Evolutionary conservation across 2,888 invertebrate genomes (phyloP), one percentile per base, ranked within the genome.

Genomic region (Anorthoa munda): DNA sequence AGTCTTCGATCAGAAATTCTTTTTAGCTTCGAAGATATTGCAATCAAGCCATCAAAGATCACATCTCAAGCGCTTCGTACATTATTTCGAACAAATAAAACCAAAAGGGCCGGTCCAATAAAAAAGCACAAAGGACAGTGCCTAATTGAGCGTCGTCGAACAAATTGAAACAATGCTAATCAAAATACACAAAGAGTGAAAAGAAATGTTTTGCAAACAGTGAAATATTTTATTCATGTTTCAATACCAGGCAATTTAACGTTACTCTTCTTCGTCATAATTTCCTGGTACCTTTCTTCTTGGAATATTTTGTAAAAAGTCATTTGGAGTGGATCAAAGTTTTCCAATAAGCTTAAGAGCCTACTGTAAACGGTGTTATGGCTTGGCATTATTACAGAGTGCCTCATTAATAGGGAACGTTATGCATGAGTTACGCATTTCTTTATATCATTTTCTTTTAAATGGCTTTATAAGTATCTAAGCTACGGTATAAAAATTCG

Each of bases 311-410:
- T 71, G 69, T 77, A 70, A 82, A 76, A 80, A 80, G 80, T 72
- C 66, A 80, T 80, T 77, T 68, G 51, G 21, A 78, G 59, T 70
- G 72, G 83, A 85, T 85, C 86, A 83, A 85, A 85, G 78, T 85
- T 85, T 86, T 71, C 78, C 84, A 85, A n/a, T n/a, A n/a, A n/a
- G n/a, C n/a, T n/a, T n/a, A n/a, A n/a, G n/a, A n/a, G n/a, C n/a
- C n/a, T n/a, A n/a, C n/a, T n/a, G 68, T 77, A 84, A 82, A 72
- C 77, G 77, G 65, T 66, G 65, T 64, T 80, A 80, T 60, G 50
- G 66, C 17, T 31, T 50, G 46, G 77, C 59, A 66, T 80, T 84
- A 81, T 77, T 55, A 71, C 71, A 63, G 64, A 84, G 63, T 64
- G 13, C 48, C 71, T 81, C 77, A 82, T 84, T 82, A 81, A 79